Conservation (phyloP, 1,140 invertebrate species). For the Adelges cooleyi region DNA sequence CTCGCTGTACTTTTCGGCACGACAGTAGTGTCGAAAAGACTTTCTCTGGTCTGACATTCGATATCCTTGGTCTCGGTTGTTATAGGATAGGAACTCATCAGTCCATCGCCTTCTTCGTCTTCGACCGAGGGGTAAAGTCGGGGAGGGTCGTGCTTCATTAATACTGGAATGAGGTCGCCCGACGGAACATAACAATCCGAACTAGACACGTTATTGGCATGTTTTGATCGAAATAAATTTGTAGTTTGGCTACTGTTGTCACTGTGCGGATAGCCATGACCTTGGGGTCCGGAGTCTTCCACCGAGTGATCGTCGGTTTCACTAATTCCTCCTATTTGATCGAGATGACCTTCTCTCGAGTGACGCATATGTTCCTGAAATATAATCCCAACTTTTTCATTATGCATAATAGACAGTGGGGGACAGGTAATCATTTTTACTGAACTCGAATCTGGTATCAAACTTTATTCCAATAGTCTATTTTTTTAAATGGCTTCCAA, state of each 20-base stretch:
- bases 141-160: conserved; percentile 16
- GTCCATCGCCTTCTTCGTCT: conserved; percentile 40
- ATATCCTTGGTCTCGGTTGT: conserved; percentile 51
- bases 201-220: conserved; percentile 17
- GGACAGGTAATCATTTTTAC: no score
- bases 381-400: not conserved
- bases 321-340: conserved; percentile 49
- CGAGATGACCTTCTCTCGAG: conserved; percentile 60
- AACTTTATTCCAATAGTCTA: not conserved
- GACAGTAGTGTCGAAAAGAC: conserved; percentile 44
- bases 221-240: conserved; percentile 13
- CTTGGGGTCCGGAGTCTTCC: not conserved
- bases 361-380: conserved; percentile 64
- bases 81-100: conserved; percentile 38
- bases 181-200: conserved; percentile 26
- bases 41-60: conserved; percentile 66
- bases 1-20: conserved; percentile 30
- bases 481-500: not conserved
- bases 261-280: conserved; percentile 14
- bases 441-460: no score
- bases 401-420: not conserved
- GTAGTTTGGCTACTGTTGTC: conserved; percentile 20
- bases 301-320: not conserved
- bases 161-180: conserved; percentile 18
- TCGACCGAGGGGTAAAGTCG: conserved; percentile 34